Base-by-base conservation (phyloP, 2,797 vertebrate genomes). In the Buceros bicornis region DNA sequence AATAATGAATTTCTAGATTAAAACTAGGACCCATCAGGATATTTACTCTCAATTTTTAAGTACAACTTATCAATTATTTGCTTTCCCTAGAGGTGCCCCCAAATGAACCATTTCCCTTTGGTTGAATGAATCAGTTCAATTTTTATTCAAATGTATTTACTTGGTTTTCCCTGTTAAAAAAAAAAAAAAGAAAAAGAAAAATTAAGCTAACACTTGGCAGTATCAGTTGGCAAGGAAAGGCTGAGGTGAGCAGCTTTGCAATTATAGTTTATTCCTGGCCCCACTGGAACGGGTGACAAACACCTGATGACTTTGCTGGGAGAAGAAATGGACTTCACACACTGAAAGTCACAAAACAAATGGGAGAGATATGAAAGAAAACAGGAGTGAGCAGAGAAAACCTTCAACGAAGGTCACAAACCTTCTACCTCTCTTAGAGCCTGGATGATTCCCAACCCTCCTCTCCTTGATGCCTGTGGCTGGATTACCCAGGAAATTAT, bases 401-500 rank as follows among this genome's bases (percentile, higher is more conserved):
- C 33, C 42, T 82, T 87, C 48, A 48, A 53, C 77, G 77, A 71
- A 74, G 21, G 54, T 88, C 83, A 88, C 50, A 72, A 65, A 81
- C 66, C 31, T 87, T 69, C 42, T 20, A 64, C 13, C 40, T 86
- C 22, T 71, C 58, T 29, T 25, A 67, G 43, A 93, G n/a, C 45
- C 42, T 60, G 53, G 22, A 80, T 57, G 66, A 66, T 60, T 93
- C 84, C 69, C 18, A 1, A 40, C 50, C 47, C 88, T 96, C 42
- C 67, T 92, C 86, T 89, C 77, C 92, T 95, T 95, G 84, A 72
- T 77, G 92, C 65, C 40, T 83, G 47, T 57, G 86, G 70, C 50
- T 97, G 95, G 94, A 96, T 95, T 95, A 95, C 65, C 74, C 57
- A 48, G 86, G 71, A 97, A 93, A 89, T 87, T 64, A 85, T 71